phyloP scores from a whole-genome alignment of 2,797 vertebrate genomes.

The Telmatherina bonti region DNA sequence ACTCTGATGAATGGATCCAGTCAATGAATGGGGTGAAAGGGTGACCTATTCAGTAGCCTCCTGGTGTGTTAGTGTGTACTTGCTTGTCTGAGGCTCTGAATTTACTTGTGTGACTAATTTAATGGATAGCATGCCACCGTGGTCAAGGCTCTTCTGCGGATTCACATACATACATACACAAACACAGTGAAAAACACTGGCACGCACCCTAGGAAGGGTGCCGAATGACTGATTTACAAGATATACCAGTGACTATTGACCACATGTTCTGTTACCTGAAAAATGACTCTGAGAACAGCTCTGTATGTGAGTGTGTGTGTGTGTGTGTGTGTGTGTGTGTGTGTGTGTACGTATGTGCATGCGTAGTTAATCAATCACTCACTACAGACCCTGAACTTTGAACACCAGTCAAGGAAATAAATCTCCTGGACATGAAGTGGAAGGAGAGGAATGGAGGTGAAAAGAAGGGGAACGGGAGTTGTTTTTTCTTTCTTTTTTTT shows the following conservation, averaged over 20 bases:
- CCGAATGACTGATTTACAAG: conserved; percentile 66
- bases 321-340: conserved; percentile 46
- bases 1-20: conserved; percentile 45
- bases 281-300: conserved; percentile 35
- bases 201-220: conserved; percentile 35
- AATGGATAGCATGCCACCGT: conserved; percentile 60
- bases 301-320: conserved; percentile 48
- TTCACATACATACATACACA: conserved; percentile 13
- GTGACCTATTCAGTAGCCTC: conserved; percentile 32
- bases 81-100: conserved; percentile 33
- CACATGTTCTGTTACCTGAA: conserved; percentile 67
- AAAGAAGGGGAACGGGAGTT: neutral
- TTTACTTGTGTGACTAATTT: conserved; percentile 63
- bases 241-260: conserved; percentile 72
- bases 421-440: conserved; percentile 53
- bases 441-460: conserved; percentile 20
- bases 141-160: conserved; percentile 60
- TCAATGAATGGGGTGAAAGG: conserved; percentile 38
- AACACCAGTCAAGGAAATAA: conserved; percentile 60
- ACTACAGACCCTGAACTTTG: conserved; percentile 77
- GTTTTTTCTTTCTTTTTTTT: neutral
- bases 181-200: conserved; percentile 11
- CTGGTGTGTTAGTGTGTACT: conserved; percentile 39
- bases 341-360: conserved; percentile 47
- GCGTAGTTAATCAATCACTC: conserved; percentile 73